These are phyloP conservation scores for Ranitomeya imitator DNA, from an alignment of 2,113 vertebrate species.

Conservation along the genomic window DNA sequence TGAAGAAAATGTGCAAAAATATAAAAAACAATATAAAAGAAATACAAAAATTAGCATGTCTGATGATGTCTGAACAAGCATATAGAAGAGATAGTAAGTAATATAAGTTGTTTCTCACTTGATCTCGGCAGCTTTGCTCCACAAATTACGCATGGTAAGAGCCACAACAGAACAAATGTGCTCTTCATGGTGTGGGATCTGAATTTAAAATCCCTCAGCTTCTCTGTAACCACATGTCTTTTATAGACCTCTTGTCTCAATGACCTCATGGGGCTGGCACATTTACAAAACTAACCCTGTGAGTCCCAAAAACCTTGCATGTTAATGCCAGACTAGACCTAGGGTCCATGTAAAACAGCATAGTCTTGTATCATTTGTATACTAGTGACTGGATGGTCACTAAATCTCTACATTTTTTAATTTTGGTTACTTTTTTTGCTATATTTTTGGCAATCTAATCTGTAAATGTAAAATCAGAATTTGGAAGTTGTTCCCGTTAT, in stretches of 20 bases:
- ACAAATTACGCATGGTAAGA: constrained; percentile 32
- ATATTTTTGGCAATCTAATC: too few species aligned
- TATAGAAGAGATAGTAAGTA: neutral
- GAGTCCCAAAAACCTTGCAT: neutral
- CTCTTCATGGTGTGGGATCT: constrained; percentile 36
- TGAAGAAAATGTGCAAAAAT: too few species aligned
- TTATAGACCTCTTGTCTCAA: constrained; percentile 38
- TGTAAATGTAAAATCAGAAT: too few species aligned
- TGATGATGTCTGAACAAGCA: neutral
- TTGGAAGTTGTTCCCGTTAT: too few species aligned
- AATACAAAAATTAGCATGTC: too few species aligned
- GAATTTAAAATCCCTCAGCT: neutral
- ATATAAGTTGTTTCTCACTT: constrained; percentile 8
- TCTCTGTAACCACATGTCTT: neutral
- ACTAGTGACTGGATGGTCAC: neutral
- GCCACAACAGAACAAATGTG: constrained; percentile 24
- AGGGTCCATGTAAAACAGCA: neutral
- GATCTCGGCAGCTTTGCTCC: constrained; percentile 15
- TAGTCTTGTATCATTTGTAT: neutral
- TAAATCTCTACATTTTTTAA: too few species aligned
- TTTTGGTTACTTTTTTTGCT: too few species aligned
- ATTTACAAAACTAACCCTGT: neutral
- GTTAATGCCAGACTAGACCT: neutral
- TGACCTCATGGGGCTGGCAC: constrained; percentile 24
- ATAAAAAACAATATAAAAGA: too few species aligned